phyloP scores from a whole-genome alignment of 1,140 invertebrate species.

The Drosophila pachea region DNA sequence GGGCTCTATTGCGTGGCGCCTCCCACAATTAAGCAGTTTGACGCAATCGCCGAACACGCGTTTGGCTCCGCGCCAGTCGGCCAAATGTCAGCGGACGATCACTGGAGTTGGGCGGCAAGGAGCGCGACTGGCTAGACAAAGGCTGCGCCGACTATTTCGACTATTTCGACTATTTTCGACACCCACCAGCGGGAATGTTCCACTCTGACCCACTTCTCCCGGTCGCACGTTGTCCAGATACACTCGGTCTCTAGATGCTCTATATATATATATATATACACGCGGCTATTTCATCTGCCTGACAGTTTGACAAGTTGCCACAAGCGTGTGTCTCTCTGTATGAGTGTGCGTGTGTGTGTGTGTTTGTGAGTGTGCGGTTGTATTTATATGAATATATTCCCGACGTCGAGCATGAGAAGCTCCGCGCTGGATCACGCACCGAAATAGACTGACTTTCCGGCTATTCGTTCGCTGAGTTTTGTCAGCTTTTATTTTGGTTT shows the following conservation, averaged over 20 bases:
- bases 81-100: conserved; percentile 42
- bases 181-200: not conserved
- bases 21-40: conserved; percentile 46
- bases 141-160: conserved; percentile 17
- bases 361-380: not conserved
- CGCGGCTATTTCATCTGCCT: conserved; percentile 52
- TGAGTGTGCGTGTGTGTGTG: too few species aligned
- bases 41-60: conserved; percentile 65
- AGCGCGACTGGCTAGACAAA: too few species aligned
- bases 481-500: conserved; percentile 52
- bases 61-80: conserved; percentile 63
- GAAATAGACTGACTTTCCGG: conserved; percentile 69
- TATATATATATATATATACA: conserved; percentile 26
- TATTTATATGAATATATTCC: conserved; percentile 22
- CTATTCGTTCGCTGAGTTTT: conserved; percentile 35
- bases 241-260: conserved; percentile 22
- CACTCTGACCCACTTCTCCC: conserved; percentile 55
- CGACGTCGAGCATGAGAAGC: conserved; percentile 36
- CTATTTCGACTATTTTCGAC: conserved; percentile 40
- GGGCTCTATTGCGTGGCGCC: conserved; percentile 21
- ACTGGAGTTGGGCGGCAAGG: too few species aligned
- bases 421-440: conserved; percentile 76
- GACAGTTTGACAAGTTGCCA: conserved; percentile 67
- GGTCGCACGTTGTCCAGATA: conserved; percentile 24
- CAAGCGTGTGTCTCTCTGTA: not conserved